Evolutionary conservation across 2,113 vertebrate species (phyloP), one percentile per base, ranked within the genome.

Genomic region (Eulemur rufifrons): DNA sequence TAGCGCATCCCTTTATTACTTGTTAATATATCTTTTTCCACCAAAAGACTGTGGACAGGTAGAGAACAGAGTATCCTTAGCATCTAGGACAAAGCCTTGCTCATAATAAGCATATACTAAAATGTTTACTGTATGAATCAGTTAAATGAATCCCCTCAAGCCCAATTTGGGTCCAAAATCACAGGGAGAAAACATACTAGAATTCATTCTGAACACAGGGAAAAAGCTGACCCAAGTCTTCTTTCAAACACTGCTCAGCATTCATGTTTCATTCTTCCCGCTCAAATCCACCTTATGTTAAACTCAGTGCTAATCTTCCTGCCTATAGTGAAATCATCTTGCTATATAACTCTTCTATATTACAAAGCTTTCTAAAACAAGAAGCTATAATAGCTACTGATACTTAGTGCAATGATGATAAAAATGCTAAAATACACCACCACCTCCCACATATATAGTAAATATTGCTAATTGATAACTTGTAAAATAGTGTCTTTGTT

Each of bases 181-280:
- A 82, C 34, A 68, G 52, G 6, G 5, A 54, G 1, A 7, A 12
- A 78, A 89, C 54, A 56, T 50, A 61, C 5, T 78, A 1, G 50
- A 85, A 89, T 92, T 83, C 17, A 64, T 69, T 92, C 66, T 68
- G 63, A 52, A 83, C 47, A 89, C 39, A 68, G 18, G n/a, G 27
- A 10, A 42, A 91, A 88, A 64, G 20, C 7, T 71, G 42, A 50
- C 39, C n/a, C 37, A 68, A 85, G 37, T 74, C 20, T 47, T 86
- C 71, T 92, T 88, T 69, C 61, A 82, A 92, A 78, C 4, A 54
- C 21, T 64, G 95, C 61, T 95, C 87, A 92, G 39, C 61, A 93
- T 63, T 77, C 39, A 83, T 64, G 54, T 61, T 94, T 83, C 50
- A 66, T 64, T 86, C 37, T 81, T 87, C 50, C 71, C 59, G 76